Evolutionary conservation across 1,140 invertebrate species (phyloP).

Genomic region (Atopsyche davidsoni): DNA sequence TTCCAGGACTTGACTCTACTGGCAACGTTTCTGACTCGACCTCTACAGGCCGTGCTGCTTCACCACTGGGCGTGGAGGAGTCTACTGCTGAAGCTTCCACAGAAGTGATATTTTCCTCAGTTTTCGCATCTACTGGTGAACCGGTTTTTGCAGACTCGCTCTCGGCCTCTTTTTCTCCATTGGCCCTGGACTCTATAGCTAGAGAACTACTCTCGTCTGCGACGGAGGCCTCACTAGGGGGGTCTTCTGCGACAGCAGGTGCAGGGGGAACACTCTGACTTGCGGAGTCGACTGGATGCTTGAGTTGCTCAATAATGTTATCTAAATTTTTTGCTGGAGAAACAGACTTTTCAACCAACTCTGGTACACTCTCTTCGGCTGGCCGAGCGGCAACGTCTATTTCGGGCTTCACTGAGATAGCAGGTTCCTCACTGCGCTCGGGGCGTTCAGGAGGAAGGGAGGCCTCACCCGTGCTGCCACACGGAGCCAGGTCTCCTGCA

Average conservation of each 20-base stretch:
- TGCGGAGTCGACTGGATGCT: not conserved
- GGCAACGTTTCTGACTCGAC: conserved; percentile 29
- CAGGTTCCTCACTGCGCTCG: conserved; percentile 37
- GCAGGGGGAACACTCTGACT: conserved; percentile 30
- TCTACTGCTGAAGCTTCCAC: not conserved
- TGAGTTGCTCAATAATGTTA: conserved; percentile 9
- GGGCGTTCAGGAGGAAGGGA: conserved; percentile 21
- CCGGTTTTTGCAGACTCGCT: conserved; percentile 32
- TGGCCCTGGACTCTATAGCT: conserved; percentile 28
- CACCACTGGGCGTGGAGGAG: not conserved
- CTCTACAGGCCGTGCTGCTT: conserved; percentile 22
- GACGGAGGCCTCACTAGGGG: not conserved
- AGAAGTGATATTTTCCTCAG: conserved; percentile 25
- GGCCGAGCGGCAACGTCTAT: conserved; percentile 36
- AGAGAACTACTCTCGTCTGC: conserved; percentile 27
- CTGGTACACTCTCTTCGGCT: conserved; percentile 5
- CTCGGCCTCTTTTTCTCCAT: conserved; percentile 33
- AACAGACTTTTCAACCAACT: not conserved
- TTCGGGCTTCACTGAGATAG: conserved; percentile 39
- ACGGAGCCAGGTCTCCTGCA: too few relatives aligned
- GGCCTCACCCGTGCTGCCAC: conserved; percentile 13
- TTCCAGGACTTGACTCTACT: not conserved
- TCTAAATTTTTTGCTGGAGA: conserved; percentile 13
- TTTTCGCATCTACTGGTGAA: conserved; percentile 29
- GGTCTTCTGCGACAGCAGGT: conserved; percentile 29